Conservation (phyloP, 2,797 vertebrate species). For the Girardinus metallicus region DNA sequence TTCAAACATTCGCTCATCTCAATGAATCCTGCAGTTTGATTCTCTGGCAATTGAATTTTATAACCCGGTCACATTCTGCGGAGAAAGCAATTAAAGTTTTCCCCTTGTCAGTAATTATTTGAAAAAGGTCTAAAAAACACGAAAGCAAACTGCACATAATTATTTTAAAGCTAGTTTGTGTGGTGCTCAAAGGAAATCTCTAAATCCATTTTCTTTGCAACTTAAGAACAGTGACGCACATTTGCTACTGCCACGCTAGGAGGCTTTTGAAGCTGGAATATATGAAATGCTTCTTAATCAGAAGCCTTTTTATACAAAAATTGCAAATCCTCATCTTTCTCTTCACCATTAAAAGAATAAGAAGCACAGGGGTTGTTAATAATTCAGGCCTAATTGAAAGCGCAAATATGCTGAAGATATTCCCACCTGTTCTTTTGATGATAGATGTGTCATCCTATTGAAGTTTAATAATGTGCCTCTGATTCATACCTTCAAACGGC, state of each 20-base stretch:
- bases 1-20: neutral
- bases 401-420: constrained; percentile 37
- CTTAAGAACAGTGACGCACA: constrained; percentile 32
- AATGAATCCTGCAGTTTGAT: constrained; percentile 31
- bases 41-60: constrained; percentile 28
- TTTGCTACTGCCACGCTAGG: constrained; percentile 5
- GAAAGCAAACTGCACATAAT: constrained; percentile 48
- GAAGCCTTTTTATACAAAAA: constrained; percentile 56
- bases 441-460: constrained; percentile 60
- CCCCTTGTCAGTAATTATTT: constrained; percentile 48
- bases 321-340: constrained; percentile 34
- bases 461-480: constrained; percentile 52
- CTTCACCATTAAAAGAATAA: constrained; percentile 54
- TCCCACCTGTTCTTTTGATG: constrained; percentile 68
- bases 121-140: constrained; percentile 45
- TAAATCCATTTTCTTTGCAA: constrained; percentile 12
- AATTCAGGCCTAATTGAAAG: constrained; percentile 65
- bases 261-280: constrained; percentile 46
- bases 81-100: constrained; percentile 23
- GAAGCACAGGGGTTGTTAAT: constrained; percentile 50
- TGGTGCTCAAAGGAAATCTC: constrained; percentile 41
- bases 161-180: constrained; percentile 26
- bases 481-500: constrained; percentile 63
- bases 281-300: constrained; percentile 58
- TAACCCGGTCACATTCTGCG: constrained; percentile 34